A percentile compares a stretch with the other conserved stretches of the same genome.
These are phyloP conservation scores for Odontamblyopus lacepedii DNA, from an alignment of 2,797 vertebrate species.

Conservation along the genomic window DNA sequence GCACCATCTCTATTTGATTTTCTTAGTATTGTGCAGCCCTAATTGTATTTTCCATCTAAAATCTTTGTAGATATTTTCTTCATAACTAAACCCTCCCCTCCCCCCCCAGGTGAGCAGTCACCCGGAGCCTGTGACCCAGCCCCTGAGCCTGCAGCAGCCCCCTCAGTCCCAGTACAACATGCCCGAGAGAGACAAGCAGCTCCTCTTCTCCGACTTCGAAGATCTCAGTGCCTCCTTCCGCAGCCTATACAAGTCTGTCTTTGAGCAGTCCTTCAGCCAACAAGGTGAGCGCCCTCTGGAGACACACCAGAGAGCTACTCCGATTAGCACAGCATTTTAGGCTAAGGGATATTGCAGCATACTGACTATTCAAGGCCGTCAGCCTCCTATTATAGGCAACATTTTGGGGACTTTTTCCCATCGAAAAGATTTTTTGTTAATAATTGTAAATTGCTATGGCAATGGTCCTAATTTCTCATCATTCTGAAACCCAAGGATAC, in stretches of 20 bases:
- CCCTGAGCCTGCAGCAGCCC: conserved; percentile 83
- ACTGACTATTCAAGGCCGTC: neutral
- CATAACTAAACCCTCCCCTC: neutral
- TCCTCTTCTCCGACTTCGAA: conserved; percentile 91
- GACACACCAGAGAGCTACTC: conserved; percentile 48
- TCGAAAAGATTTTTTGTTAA: no score
- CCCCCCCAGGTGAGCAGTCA: conserved; percentile 83
- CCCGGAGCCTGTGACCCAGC: conserved; percentile 86
- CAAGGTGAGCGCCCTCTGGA: conserved; percentile 80
- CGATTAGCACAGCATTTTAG: conserved; percentile 29
- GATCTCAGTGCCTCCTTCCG: conserved; percentile 96
- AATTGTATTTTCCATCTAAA: neutral
- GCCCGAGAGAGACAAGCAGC: conserved; percentile 88
- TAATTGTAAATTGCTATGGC: neutral
- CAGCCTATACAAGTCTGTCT: conserved; percentile 94
- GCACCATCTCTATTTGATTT: neutral
- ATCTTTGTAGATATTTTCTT: neutral
- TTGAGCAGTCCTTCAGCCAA: conserved; percentile 92
- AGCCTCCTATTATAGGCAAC: no score
- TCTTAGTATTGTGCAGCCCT: neutral
- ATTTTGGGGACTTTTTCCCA: no score
- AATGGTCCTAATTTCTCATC: conserved; percentile 31
- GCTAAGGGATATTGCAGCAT: conserved; percentile 41
- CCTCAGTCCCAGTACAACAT: conserved; percentile 88
- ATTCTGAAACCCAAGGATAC: conserved; percentile 21